Base-by-base conservation (phyloP, 2,888 invertebrate genomes). In the Polyommatus icarus region DNA sequence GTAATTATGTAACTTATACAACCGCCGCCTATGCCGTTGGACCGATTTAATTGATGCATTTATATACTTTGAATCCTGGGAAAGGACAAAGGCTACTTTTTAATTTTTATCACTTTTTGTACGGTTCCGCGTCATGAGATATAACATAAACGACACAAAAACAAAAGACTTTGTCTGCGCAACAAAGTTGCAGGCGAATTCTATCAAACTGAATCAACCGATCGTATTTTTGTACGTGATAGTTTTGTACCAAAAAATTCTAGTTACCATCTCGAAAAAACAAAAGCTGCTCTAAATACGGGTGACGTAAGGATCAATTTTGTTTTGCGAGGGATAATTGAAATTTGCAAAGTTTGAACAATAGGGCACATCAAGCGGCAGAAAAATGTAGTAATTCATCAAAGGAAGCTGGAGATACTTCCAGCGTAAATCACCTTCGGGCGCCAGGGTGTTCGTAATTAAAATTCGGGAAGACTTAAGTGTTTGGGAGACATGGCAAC, bases 371-470 rank as follows among this genome's bases (percentile, higher is more conserved):
- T 71, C n/a, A 32, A 72, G 77, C 77, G 50, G 54, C 40, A 40
- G 73, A 77, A 80, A 78, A 80, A 80, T 77, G 61, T 80, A 81
- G 81, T 80, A 76, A 80, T 77, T 80, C 78, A 80, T 80, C 80
- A 80, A 82, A 82, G 72, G 81, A 82, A 80, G 81, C 78, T 80
- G 78, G 79, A 81, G 78, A 73, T 78, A 79, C 80, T 83, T 83
- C 79, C 84, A 84, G 84, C 83, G 87, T 87, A 87, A 87, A 87
- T 87, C 85, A 86, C 83, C 83, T 82, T 81, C 81, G 83, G 83
- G 83, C 83, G 82, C 82, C 82, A 80, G 82, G 82, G 82, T 83
- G 83, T 81, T 83, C 82, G 85, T 86, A 87, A 87, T 87, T 87
- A 86, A 86, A 85, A 84, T 85, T 82, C 80, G 82, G 75, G 46